Base-by-base conservation (phyloP, 2,113 vertebrate genomes). In the Rallus limicola region DNA sequence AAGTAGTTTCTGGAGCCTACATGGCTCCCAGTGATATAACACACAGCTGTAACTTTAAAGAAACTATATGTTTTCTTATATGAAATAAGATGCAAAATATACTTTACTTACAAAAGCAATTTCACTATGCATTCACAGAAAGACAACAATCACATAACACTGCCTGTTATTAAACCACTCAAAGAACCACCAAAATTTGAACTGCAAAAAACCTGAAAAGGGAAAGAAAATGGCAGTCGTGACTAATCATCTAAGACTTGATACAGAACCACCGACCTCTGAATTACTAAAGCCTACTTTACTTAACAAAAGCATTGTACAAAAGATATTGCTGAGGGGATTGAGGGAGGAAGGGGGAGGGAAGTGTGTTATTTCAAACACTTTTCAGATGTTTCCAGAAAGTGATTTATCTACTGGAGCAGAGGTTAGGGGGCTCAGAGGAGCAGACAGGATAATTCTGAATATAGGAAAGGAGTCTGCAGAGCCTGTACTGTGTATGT, bases 401-500 rank as follows among this genome's bases (percentile, higher is more conserved):
- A 96, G 59, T 82, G 90, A 89, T 91, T 95, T 88, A 94, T 86
- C 69, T 94, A 21, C 6, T 24, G 58, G 70, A 86, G 36, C 58
- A 85, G 92, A 97, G 79, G 89, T 76, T 91, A 86, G 68, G 34
- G 44, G 52, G 50, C 76, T 94, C 33, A 75, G 72, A 92, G 89
- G 59, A 92, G 58, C 64, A 94, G 69, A 76, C 21, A 91, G 65
- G 56, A 75, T 92, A 93, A 87, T 94, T 88, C 1, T 77, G 75
- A 96, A 92, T 81, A 64, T 56, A 79, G 68, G 46, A 92, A 78
- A 64, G 68, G 44, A 72, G 13, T 48, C 36, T 36, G 31, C 58
- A 79, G 21, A 76, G 55, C 11, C 63, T 78, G n/a, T 85, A 78
- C 14, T 77, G 33, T 44, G 29, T 59, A n/a, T 9, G 18, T 17